Evolutionary conservation across 2,797 vertebrate genomes (phyloP).

Genomic region (Melanotaenia nigrans): DNA sequence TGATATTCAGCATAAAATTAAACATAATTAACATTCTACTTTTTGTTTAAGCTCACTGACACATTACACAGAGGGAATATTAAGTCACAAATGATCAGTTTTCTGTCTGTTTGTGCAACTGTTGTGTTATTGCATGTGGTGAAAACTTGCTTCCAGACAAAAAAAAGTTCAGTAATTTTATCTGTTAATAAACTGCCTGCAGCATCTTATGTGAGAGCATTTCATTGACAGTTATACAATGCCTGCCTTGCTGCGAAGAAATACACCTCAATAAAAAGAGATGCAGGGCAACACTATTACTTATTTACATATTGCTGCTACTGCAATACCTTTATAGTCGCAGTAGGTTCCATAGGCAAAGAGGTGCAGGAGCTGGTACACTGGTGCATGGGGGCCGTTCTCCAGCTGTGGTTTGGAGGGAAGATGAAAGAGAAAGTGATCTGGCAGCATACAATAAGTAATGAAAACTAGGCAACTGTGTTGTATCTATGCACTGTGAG

Average conservation of each 20-base stretch:
- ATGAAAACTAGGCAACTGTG: conserved; percentile 32
- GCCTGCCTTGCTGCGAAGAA: conserved; percentile 57
- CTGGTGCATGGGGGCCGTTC: conserved; percentile 88
- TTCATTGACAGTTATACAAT: conserved; percentile 47
- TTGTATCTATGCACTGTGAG: conserved; percentile 37
- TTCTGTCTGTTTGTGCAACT: conserved; percentile 30
- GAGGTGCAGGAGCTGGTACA: conserved; percentile 94
- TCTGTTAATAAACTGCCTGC: conserved; percentile 47
- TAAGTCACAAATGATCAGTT: conserved; percentile 52
- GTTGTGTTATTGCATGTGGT: conserved; percentile 15
- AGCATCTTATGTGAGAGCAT: conserved; percentile 48
- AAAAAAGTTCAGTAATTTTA: conserved; percentile 28
- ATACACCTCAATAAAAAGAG: conserved; percentile 70
- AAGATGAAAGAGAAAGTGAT: conserved; percentile 42
- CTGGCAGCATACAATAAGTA: conserved; percentile 29
- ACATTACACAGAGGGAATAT: conserved; percentile 44
- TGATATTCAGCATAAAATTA: conserved; percentile 66
- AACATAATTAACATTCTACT: conserved; percentile 63
- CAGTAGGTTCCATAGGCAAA: conserved; percentile 97
- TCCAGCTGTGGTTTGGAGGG: conserved; percentile 77
- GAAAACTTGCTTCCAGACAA: conserved; percentile 34
- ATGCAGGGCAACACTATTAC: conserved; percentile 62
- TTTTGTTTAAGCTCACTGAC: conserved; percentile 38
- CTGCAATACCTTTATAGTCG: conserved; percentile 92
- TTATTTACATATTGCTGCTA: conserved; percentile 72